Base-by-base conservation (phyloP, 1,140 invertebrate genomes). In the Himalopsyche phryganea region DNA sequence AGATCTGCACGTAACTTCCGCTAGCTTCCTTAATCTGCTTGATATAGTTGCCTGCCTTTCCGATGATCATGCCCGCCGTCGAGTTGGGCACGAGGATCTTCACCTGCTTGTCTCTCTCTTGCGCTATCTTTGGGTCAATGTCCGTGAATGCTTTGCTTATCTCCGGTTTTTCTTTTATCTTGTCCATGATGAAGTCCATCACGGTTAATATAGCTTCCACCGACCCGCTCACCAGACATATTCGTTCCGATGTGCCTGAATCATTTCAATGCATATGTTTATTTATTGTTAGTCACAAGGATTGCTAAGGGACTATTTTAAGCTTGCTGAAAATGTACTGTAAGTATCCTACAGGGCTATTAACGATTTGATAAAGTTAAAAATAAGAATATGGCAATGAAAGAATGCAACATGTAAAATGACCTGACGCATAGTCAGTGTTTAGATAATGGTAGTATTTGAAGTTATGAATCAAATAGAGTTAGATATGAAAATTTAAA, bases 41-140 rank as follows among this genome's bases (percentile, higher is more conserved):
- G 66, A 98, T 98, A 69, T 92, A 98, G 75, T 91, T 92, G 49
- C 96, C 96, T 56, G 88, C 94, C 78, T 98, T 98, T 63, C 96
- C 96, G 71, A 98, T 98, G 64, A 98, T 96, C 94, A 98, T 98
- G 62, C 96, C 96, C 61, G 96, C 96, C 11, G 96, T 98, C 57
- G 92, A 97, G 75, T 98, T 99, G 59, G 96, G 96, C 69, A 99
- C 94, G 66, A 99, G 79, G 68, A 98, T 94, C 80, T 98, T 98
- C 51, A 98, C 92, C 89, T 91, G 89, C 71, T 90, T 91, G 66
- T 91, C 89, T 60, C 89, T 81, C 65, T 91, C 89, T 65, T 80
- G 86, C 52, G 71, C 84, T 81, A 80, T 83, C 75, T 88, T 90
- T 65, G 75, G 82, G 72, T 83, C 87, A 59, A 77, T 82, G 71